phyloP scores from a whole-genome alignment of 2,113 vertebrate species.

The Rana temporaria region DNA sequence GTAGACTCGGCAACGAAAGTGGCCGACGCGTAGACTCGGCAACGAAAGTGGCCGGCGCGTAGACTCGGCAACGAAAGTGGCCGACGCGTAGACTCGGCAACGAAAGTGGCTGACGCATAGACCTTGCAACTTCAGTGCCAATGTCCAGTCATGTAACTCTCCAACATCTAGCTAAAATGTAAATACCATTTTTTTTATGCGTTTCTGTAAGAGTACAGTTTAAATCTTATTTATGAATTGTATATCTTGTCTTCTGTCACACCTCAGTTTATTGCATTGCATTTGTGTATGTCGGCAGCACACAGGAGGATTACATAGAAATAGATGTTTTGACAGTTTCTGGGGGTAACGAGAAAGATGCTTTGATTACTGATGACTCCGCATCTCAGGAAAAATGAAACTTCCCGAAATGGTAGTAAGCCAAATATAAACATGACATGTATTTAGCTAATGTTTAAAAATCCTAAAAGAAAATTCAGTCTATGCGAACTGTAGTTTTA shows the following conservation, averaged over 20 bases:
- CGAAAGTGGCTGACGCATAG: too few species aligned
- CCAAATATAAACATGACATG: neutral
- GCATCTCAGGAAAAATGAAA: neutral
- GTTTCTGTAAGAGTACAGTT: too few species aligned
- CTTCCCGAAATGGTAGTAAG: neutral
- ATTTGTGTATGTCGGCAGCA: neutral
- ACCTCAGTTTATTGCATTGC: neutral
- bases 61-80: too few species aligned
- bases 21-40: too few species aligned
- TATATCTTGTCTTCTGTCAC: neutral
- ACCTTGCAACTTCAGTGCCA: too few species aligned
- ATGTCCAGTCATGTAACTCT: too few species aligned
- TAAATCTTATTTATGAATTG: too few species aligned
- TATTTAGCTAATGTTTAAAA: neutral
- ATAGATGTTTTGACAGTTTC: conserved; percentile 33
- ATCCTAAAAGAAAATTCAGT: neutral
- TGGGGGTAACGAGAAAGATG: conserved; percentile 26
- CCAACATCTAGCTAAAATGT: too few species aligned
- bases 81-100: too few species aligned
- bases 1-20: too few species aligned
- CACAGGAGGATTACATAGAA: conserved; percentile 15
- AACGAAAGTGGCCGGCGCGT: too few species aligned
- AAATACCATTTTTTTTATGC: too few species aligned
- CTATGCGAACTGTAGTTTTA: neutral
- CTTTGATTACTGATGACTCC: conserved; percentile 16